Evolutionary conservation across 2,113 vertebrate species (phyloP).

Genomic region (Amblyornis subalaris): DNA sequence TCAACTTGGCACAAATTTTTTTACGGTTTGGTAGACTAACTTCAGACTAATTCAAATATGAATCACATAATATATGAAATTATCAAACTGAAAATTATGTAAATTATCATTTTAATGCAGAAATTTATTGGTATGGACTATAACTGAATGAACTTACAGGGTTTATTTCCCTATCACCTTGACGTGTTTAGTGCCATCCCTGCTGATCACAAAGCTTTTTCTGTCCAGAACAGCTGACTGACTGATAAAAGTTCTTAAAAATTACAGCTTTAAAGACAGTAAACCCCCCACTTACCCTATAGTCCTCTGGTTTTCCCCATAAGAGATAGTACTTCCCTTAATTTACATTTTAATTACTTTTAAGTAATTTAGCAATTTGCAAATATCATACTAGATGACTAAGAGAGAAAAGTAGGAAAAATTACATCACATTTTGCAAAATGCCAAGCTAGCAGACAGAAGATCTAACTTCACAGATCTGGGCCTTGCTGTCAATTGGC

Average conservation of each 20-base stretch:
- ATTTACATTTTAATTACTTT: constrained; percentile 40
- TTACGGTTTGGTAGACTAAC: not conserved
- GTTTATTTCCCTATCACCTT: not conserved
- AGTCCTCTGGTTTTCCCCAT: not conserved
- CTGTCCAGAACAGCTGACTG: not conserved
- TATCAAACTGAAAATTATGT: not conserved
- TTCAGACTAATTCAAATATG: not conserved
- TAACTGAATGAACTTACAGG: not conserved
- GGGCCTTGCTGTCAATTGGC: not conserved
- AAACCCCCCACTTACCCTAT: not conserved
- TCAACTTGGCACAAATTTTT: not conserved
- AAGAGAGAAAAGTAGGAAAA: not conserved
- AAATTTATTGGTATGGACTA: not conserved
- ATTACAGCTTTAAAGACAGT: not conserved
- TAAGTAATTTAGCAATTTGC: constrained; percentile 5
- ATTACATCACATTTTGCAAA: not conserved
- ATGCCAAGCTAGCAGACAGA: not conserved
- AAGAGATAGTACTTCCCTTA: not conserved
- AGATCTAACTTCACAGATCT: not conserved
- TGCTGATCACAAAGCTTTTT: not conserved
- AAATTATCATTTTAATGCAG: not conserved
- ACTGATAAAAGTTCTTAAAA: not conserved
- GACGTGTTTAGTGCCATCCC: not conserved
- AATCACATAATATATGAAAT: not conserved
- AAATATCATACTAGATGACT: not conserved